Conservation (phyloP, 2,113 vertebrate genomes). For the Platysteira castanea region DNA sequence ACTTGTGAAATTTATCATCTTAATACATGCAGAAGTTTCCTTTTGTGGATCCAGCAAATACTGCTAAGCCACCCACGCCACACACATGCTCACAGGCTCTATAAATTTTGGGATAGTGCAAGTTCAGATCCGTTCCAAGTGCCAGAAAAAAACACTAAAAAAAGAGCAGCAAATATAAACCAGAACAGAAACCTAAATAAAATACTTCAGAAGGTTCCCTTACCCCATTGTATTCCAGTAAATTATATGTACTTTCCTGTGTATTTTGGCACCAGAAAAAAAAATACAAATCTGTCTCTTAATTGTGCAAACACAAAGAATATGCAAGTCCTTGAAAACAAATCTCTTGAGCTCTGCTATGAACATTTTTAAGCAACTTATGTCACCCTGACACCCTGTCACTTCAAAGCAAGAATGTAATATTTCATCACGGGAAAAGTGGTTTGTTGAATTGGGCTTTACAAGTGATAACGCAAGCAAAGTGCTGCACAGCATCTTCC, state of each 20-base stretch:
- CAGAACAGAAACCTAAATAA: constrained; percentile 29
- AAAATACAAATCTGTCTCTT: not conserved
- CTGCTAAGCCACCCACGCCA: not conserved
- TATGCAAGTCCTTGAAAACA: not conserved
- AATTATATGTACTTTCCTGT: not conserved
- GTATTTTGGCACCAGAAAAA: not conserved
- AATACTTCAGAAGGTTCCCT: not conserved
- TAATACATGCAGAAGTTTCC: not conserved
- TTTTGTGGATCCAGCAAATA: not conserved
- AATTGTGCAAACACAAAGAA: not conserved
- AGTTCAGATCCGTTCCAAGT: not conserved
- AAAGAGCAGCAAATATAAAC: constrained; percentile 7
- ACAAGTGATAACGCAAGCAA: not conserved
- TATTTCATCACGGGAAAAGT: not conserved
- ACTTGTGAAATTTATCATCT: not conserved
- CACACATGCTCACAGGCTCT: not conserved
- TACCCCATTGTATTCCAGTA: not conserved
- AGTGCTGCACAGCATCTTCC: not conserved
- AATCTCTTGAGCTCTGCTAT: not conserved
- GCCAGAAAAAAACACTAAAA: not conserved
- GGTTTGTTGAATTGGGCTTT: not conserved
- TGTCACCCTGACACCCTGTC: not conserved
- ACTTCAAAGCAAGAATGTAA: not conserved
- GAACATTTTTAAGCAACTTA: not conserved
- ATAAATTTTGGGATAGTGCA: not conserved